Evolutionary conservation across 2,888 invertebrate species (phyloP), one percentile per base, ranked within the genome.

Genomic region (Creontiades dilutus): DNA sequence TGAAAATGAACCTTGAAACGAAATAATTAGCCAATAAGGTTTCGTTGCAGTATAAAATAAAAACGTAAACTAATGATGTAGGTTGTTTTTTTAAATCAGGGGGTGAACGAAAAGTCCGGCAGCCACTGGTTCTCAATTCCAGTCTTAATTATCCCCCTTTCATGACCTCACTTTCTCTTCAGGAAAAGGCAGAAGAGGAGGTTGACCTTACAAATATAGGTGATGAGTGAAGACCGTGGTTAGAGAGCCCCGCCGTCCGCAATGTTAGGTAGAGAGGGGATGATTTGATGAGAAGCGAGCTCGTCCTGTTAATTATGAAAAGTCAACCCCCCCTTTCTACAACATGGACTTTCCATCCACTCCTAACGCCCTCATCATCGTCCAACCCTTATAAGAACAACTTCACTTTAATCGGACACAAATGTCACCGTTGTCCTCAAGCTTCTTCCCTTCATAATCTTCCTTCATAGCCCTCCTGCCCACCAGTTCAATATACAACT

Each of bases 321-420:
- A 82, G 52, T 55, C 82, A 19, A 48, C 52, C 19, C 82, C 7
- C 82, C 52, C 3, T 9, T 19, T 48, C 52, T 37, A 4, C 37
- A 4, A 37, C 37, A 37, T 37, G 37, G 37, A 37, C 23, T 27
- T 47, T 52, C 19, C 23, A n/a, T 16, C 23, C 27, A 48, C 12
- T 19, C 48, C 3, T 9, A 48, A 27, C 82, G 23, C 14, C 82
- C 82, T 82, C 82, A 27, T 27, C 82, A 82, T 82, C 52, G 82
- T 55, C 19, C 82, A 82, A 52, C 52, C 82, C 14, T 13, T 55
- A 52, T 52, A 82, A 82, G 82, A 82, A 82, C 47, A 82, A 82
- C 82, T 82, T 82, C 82, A 55, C 82, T 47, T 82, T 82, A 82
- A 82, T 82, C 82, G 82, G 82, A 82, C 48, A 82, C 82, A 23